Conservation (phyloP, 2,113 vertebrate species). For the Cyrtonyx montezumae region DNA sequence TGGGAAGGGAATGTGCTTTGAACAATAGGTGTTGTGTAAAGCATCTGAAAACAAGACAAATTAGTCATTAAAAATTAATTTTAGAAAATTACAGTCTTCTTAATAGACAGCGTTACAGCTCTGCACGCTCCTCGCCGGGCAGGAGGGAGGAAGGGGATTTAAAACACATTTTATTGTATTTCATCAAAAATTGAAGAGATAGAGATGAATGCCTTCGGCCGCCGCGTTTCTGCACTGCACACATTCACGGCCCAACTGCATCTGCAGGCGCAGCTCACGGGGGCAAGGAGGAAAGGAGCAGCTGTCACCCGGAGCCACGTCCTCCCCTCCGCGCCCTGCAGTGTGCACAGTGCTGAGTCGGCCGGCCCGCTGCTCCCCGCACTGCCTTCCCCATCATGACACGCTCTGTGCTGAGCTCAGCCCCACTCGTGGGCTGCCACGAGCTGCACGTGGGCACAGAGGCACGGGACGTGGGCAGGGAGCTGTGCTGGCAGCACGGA, state of each 20-base stretch:
- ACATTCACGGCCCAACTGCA: rapidly evolving
- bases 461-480: not conserved
- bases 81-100: constrained; percentile 52
- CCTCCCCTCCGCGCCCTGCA: too few relatives aligned
- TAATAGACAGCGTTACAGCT: not conserved
- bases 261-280: not conserved
- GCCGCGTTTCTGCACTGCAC: not conserved
- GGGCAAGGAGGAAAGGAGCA: not conserved
- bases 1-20: constrained; percentile 6
- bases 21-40: constrained; percentile 40
- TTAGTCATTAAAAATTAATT: constrained; percentile 72
- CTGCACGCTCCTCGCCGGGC: not conserved
- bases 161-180: not conserved
- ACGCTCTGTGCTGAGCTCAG: not conserved
- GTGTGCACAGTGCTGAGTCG: too few relatives aligned
- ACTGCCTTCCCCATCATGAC: too few relatives aligned
- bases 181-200: not conserved
- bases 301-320: rapidly evolving
- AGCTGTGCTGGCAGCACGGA: not conserved
- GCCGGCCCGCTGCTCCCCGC: too few relatives aligned
- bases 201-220: not conserved
- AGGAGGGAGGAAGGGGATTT: not conserved
- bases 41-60: constrained; percentile 54
- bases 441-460: too few relatives aligned
- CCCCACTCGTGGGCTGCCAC: too few relatives aligned